phyloP scores from a whole-genome alignment of 2,888 invertebrate genomes.

The Cryptocheilus praepositus region DNA sequence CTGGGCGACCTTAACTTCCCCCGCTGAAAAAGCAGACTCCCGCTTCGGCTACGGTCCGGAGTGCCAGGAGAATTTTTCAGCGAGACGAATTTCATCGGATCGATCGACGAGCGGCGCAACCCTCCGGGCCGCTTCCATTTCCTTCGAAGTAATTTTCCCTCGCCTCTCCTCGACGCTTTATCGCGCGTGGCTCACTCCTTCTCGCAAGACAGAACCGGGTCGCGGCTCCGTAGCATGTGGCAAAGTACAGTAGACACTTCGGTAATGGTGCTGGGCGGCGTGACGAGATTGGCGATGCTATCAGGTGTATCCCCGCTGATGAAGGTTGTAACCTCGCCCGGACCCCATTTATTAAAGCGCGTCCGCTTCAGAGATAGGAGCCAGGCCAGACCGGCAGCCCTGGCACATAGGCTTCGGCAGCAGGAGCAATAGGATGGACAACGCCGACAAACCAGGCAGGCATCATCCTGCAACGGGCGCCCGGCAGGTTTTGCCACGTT shows the following conservation, averaged over 20 bases:
- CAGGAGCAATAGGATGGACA: not conserved
- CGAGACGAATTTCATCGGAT: slow-evolving; percentile 1
- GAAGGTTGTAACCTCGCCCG: slow-evolving; percentile 69
- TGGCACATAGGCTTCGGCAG: not conserved
- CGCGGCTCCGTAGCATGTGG: slow-evolving; percentile 35
- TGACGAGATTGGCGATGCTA: slow-evolving; percentile 68
- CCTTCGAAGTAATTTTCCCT: not conserved
- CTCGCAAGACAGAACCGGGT: slow-evolving; percentile 26
- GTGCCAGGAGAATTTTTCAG: too few relatives aligned
- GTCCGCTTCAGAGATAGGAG: not conserved
- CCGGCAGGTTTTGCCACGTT: too few relatives aligned
- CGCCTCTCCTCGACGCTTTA: not conserved
- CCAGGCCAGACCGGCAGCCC: slow-evolving; percentile 41
- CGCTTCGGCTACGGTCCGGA: too few relatives aligned
- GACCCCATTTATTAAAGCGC: slow-evolving; percentile 67
- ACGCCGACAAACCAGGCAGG: too few relatives aligned
- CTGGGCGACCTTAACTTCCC: too few relatives aligned
- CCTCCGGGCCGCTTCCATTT: not conserved
- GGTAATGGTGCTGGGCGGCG: slow-evolving; percentile 61
- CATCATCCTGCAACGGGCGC: too few relatives aligned
- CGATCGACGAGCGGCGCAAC: not conserved
- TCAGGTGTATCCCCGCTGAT: slow-evolving; percentile 67
- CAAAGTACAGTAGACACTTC: slow-evolving; percentile 54
- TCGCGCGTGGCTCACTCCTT: slow-evolving; percentile 1
- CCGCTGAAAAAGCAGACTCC: too few relatives aligned